These are phyloP conservation scores for Esox niger DNA, from an alignment of 2,113 vertebrate genomes.

Conservation along the genomic window DNA sequence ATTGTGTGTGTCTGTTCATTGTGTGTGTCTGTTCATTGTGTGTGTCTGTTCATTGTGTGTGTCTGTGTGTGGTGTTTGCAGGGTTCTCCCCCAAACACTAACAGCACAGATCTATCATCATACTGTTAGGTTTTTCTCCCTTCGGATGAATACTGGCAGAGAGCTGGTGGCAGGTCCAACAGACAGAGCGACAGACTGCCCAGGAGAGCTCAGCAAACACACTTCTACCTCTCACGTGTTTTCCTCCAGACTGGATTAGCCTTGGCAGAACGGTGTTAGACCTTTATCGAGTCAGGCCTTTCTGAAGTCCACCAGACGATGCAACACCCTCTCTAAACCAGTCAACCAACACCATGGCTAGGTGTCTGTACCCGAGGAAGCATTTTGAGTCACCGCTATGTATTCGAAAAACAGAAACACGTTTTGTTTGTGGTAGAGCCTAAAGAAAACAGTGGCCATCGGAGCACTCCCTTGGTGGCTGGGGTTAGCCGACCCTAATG, in stretches of 20 bases:
- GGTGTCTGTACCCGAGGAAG: no score
- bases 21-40: not conserved
- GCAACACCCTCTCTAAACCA: not conserved
- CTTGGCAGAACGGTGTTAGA: conserved; percentile 5
- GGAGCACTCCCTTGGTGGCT: no score
- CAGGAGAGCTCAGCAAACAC: conserved; percentile 7
- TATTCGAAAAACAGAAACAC: no score
- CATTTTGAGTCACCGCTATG: no score
- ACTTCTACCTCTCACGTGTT: conserved; percentile 7
- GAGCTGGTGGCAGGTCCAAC: not conserved
- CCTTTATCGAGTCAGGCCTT: not conserved
- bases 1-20: not conserved
- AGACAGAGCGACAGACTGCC: not conserved
- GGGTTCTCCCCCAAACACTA: conserved; percentile 17
- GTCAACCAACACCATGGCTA: not conserved
- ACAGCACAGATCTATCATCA: conserved; percentile 37
- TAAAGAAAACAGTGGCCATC: no score
- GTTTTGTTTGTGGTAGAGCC: no score
- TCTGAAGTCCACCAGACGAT: conserved; percentile 3
- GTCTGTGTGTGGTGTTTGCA: conserved; percentile 4
- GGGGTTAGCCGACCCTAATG: no score
- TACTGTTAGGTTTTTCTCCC: conserved; percentile 35
- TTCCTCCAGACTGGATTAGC: not conserved
- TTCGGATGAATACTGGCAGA: conserved; percentile 9
- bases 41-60: not conserved